Evolutionary conservation across 1,140 invertebrate species (phyloP).

Genomic region (Heliothis subflexa): DNA sequence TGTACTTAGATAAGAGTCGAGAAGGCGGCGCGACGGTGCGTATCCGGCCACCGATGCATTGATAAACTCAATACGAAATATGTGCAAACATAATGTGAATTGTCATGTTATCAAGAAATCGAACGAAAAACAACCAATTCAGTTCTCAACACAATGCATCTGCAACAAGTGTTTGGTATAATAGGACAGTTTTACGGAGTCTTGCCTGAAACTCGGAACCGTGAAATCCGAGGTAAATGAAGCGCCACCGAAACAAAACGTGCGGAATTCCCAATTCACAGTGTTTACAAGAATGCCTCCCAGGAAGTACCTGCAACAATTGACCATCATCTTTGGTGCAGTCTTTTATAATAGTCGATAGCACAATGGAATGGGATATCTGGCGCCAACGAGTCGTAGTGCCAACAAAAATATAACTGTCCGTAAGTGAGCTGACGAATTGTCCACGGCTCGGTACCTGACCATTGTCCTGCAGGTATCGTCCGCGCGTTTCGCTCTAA

Average conservation of each 20-base stretch:
- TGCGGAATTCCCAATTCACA: conserved; percentile 51
- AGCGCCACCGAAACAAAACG: conserved; percentile 61
- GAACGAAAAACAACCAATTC: conserved; percentile 49
- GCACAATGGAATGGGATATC: conserved; percentile 69
- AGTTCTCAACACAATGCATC: neutral
- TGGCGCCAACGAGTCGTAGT: conserved; percentile 76
- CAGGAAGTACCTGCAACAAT: conserved; percentile 55
- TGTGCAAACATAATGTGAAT: conserved; percentile 70
- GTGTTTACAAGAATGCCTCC: conserved; percentile 53
- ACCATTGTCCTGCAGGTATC: conserved; percentile 74
- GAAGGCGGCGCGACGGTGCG: conserved; percentile 69
- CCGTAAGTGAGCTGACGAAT: conserved; percentile 64
- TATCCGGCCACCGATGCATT: conserved; percentile 69
- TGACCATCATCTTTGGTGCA: conserved; percentile 51
- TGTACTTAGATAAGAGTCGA: conserved; percentile 66
- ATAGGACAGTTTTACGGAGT: conserved; percentile 1
- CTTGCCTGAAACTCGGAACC: conserved; percentile 12
- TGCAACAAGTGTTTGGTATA: conserved; percentile 2
- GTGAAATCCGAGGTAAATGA: conserved; percentile 43
- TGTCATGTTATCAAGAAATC: conserved; percentile 63
- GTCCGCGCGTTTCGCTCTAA: conserved; percentile 59
- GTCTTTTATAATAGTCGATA: conserved; percentile 53
- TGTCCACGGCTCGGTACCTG: conserved; percentile 68
- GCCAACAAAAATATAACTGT: conserved; percentile 75
- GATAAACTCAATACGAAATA: conserved; percentile 67